phyloP scores from a whole-genome alignment of 2,888 invertebrate genomes.

The Thalpophila matura region DNA sequence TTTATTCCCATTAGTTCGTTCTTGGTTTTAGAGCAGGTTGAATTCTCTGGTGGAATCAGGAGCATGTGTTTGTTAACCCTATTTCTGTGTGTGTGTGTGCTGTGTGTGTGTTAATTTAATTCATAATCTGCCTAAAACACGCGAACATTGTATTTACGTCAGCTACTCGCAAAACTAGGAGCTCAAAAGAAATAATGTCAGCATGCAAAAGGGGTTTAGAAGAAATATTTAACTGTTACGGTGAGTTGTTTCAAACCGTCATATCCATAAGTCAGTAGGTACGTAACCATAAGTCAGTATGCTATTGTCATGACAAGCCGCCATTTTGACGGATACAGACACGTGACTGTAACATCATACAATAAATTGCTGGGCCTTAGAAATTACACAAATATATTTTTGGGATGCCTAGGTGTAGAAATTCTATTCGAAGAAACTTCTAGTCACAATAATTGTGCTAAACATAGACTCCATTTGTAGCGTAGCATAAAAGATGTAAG shows the following conservation, averaged over 20 bases:
- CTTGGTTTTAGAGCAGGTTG: constrained; percentile 14
- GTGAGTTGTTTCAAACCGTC: background rate
- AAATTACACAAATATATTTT: background rate
- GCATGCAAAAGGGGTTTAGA: constrained; percentile 2
- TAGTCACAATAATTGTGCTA: background rate
- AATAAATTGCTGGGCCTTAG: no score
- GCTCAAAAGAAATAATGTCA: no score
- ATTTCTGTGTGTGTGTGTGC: constrained; percentile 39
- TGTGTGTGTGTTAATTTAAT: constrained; percentile 45
- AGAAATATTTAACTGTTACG: background rate
- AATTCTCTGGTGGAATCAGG: constrained; percentile 11
- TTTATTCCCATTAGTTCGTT: constrained; percentile 54
- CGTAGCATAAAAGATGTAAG: no score
- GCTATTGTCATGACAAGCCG: no score
- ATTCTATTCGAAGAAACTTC: background rate
- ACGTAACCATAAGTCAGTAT: no score
- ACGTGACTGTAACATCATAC: no score
- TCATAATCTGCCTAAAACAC: constrained; percentile 35
- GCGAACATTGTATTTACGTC: constrained; percentile 21
- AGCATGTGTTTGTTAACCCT: constrained; percentile 15
- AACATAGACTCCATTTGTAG: no score
- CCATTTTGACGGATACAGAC: no score
- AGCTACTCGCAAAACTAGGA: no score
- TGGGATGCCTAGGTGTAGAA: no score
- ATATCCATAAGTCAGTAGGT: no score